Evolutionary conservation across 1,140 invertebrate genomes (phyloP).

Genomic region (Magallana gigas): DNA sequence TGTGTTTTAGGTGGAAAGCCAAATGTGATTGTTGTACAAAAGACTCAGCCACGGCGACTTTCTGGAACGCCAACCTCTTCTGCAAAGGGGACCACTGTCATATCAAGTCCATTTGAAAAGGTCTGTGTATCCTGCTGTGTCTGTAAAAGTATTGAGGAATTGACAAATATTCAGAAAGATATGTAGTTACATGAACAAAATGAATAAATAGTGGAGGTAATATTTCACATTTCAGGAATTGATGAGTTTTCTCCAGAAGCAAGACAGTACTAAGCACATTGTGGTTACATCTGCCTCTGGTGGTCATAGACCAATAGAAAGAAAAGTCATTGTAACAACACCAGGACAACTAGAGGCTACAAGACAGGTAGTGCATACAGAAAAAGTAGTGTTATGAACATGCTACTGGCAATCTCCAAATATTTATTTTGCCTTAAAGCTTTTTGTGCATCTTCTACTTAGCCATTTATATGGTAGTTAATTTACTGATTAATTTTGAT

Average conservation of each 20-base stretch:
- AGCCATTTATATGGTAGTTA: too few relatives aligned
- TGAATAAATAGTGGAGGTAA: too few relatives aligned
- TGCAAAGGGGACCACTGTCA: conserved; percentile 60
- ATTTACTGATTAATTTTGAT: too few relatives aligned
- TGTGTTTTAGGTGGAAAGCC: conserved; percentile 71
- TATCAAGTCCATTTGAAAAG: conserved; percentile 76
- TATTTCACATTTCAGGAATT: conserved; percentile 68
- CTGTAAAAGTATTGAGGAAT: too few relatives aligned
- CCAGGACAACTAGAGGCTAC: conserved; percentile 63
- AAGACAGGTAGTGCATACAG: conserved; percentile 61
- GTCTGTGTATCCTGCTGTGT: conserved; percentile 49
- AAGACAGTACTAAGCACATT: conserved; percentile 68
- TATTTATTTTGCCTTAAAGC: too few relatives aligned
- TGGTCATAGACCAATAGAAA: conserved; percentile 60
- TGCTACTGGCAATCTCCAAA: too few relatives aligned
- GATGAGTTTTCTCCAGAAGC: conserved; percentile 76
- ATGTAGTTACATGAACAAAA: too few relatives aligned
- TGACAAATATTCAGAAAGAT: too few relatives aligned
- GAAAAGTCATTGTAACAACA: conserved; percentile 71
- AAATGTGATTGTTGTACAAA: conserved; percentile 80
- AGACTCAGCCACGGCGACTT: conserved; percentile 74
- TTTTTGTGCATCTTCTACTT: too few relatives aligned
- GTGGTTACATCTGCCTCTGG: conserved; percentile 60
- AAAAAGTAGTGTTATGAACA: too few relatives aligned
- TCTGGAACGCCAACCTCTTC: conserved; percentile 24